These are phyloP conservation scores for Dendrolimus kikuchii DNA, from an alignment of 1,140 invertebrate genomes.

Conservation along the genomic window DNA sequence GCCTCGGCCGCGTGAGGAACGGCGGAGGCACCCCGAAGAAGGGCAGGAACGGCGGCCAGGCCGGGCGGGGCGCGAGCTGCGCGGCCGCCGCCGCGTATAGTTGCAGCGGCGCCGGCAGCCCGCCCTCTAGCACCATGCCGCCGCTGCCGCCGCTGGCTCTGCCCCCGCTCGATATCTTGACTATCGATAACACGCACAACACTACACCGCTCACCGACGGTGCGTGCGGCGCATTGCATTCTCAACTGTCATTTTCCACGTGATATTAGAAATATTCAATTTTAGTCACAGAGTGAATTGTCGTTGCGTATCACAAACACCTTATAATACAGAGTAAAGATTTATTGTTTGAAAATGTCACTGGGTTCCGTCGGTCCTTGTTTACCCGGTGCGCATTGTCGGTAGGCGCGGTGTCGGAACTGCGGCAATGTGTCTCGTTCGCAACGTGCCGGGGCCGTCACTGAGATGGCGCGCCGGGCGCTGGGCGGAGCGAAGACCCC, in stretches of 20 bases:
- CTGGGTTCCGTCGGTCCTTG: not conserved
- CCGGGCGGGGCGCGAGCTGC: conserved; percentile 68
- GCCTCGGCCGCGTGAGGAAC: conserved; percentile 55
- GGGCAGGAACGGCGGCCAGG: conserved; percentile 73
- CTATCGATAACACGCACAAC: conserved; percentile 32
- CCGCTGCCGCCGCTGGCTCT: conserved; percentile 20
- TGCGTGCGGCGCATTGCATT: conserved; percentile 17
- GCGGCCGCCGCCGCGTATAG: conserved; percentile 73
- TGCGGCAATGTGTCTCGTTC: conserved; percentile 24
- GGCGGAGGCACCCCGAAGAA: conserved; percentile 72
- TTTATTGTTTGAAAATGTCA: not conserved
- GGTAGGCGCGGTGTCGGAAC: conserved; percentile 5
- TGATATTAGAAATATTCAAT: not conserved
- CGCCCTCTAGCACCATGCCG: conserved; percentile 59
- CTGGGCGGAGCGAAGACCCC: conserved; percentile 45
- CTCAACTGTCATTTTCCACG: conserved; percentile 16
- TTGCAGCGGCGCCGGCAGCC: conserved; percentile 73
- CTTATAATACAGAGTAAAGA: no score
- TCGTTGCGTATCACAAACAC: no score
- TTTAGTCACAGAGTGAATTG: conserved; percentile 1
- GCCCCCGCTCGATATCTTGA: conserved; percentile 39
- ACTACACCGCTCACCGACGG: conserved; percentile 24
- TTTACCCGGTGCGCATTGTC: not conserved
- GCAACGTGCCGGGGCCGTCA: conserved; percentile 35
- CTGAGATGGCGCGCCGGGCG: conserved; percentile 55